phyloP scores from a whole-genome alignment of 2,888 invertebrate species.

The Zygogramma bicolorata region DNA sequence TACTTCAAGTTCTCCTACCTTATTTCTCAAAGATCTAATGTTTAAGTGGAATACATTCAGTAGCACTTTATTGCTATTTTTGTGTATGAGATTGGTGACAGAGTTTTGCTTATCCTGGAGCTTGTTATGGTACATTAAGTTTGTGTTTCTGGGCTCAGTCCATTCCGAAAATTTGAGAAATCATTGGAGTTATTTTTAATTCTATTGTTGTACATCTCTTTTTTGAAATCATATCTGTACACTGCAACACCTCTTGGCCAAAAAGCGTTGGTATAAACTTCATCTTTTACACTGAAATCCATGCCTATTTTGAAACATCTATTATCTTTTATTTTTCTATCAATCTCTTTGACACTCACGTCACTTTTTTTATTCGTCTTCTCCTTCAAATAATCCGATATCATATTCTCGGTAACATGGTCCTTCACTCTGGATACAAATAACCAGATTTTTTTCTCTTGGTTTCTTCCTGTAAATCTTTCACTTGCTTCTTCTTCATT shows the following conservation, averaged over 20 bases:
- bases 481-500: no score
- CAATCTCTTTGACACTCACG: no score
- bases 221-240: not conserved
- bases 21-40: no score
- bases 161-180: not conserved
- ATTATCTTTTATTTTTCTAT: not conserved
- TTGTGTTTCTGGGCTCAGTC: no score
- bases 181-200: not conserved
- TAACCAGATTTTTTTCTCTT: not conserved
- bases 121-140: no score
- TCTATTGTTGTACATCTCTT: not conserved
- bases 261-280: not conserved
- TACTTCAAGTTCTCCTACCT: no score
- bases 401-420: not conserved
- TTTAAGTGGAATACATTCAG: no score
- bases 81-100: not conserved
- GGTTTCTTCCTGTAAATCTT: not conserved
- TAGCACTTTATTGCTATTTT: no score
- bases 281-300: not conserved
- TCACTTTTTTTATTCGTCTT: no score
- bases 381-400: not conserved
- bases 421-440: constrained; percentile 1
- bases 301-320: not conserved
- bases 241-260: not conserved
- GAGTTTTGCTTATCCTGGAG: no score